A percentile compares a stretch with the other conserved stretches of the same genome.
Conservation (phyloP, 2,888 invertebrate species). For the Salticus scenicus region DNA sequence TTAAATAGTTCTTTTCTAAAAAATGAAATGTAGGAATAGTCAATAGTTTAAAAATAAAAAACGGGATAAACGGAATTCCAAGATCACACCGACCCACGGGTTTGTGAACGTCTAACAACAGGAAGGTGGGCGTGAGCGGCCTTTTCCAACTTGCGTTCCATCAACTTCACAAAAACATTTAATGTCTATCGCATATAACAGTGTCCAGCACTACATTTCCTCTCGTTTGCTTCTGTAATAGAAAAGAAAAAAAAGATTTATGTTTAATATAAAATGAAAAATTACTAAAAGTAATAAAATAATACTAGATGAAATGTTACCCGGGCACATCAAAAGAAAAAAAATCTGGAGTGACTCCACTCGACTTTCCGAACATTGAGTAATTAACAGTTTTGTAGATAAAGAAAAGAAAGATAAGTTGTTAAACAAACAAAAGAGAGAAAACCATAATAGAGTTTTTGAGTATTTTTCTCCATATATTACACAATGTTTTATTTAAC, state of each 20-base stretch:
- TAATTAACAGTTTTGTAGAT: no score
- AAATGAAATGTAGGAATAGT: neutral
- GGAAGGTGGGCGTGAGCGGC: slow-evolving; percentile 23
- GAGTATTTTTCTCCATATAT: no score
- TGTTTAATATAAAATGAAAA: neutral
- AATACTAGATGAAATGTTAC: no score
- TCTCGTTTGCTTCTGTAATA: slow-evolving; percentile 32
- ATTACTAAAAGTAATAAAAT: no score
- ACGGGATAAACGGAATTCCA: neutral
- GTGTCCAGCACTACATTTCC: slow-evolving; percentile 65
- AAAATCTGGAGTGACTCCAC: no score
- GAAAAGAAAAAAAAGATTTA: slow-evolving; percentile 3
- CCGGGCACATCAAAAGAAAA: no score
- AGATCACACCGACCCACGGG: slow-evolving; percentile 13
- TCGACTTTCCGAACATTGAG: no score
- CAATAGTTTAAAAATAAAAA: neutral
- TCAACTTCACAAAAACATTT: slow-evolving; percentile 56
- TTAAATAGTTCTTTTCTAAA: neutral
- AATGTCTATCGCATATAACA: slow-evolving; percentile 63
- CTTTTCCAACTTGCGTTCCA: slow-evolving; percentile 24
- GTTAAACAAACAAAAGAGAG: no score
- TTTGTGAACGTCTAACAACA: slow-evolving; percentile 39
- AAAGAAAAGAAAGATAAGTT: no score
- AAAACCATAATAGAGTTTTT: no score
- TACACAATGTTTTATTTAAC: no score